Conservation (phyloP, 2,113 vertebrate species). For the Cyrtonyx montezumae region DNA sequence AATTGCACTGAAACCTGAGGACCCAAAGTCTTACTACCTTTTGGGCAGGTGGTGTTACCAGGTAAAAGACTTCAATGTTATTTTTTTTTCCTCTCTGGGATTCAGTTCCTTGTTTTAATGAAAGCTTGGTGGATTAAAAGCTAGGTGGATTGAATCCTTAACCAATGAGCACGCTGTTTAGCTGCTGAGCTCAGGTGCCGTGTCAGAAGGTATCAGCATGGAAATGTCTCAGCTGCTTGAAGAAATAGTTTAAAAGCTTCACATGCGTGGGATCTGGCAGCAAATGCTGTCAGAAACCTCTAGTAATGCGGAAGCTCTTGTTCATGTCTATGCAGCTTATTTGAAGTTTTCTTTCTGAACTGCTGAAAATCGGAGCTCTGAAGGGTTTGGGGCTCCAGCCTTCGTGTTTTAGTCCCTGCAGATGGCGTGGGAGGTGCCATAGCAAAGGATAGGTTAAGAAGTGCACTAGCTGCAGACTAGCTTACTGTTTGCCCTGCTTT, state of each 20-base stretch:
- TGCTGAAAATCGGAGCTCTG: neutral
- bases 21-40: slow-evolving; percentile 78
- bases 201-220: neutral
- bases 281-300: neutral
- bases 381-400: neutral
- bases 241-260: neutral
- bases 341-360: neutral
- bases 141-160: fast-evolving
- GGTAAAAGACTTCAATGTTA: slow-evolving; percentile 48
- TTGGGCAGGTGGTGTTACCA: slow-evolving; percentile 84
- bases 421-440: neutral
- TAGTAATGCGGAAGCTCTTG: too few species aligned
- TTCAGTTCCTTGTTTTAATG: neutral
- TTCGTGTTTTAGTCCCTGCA: neutral
- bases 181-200: neutral
- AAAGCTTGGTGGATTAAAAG: neutral
- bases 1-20: slow-evolving; percentile 78
- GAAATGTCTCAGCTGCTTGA: neutral
- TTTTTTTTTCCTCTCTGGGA: neutral
- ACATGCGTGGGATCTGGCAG: neutral
- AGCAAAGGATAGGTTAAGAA: neutral
- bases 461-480: neutral
- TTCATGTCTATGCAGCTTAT: neutral
- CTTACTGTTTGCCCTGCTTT: neutral
- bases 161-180: neutral